A percentile compares a stretch with the other conserved stretches of the same genome.
Conservation (phyloP, 2,797 vertebrate genomes). For the Ficedula albicollis region DNA sequence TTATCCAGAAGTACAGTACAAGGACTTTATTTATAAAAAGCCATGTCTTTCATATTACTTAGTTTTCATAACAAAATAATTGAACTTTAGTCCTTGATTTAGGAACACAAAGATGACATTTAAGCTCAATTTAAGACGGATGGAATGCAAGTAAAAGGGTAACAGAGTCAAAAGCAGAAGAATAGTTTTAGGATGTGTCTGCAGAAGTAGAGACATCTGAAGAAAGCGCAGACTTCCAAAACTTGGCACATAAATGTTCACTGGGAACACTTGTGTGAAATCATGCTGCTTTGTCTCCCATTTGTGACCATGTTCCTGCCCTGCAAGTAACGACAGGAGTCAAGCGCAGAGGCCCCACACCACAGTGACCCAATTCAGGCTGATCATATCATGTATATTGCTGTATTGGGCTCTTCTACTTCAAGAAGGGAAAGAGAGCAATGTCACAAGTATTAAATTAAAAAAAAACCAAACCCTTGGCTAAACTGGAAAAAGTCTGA, state of each 20-base stretch:
- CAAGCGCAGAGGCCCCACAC: not conserved
- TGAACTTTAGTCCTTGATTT: not conserved
- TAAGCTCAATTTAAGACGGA: not conserved
- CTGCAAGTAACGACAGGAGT: not conserved
- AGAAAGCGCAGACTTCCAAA: not conserved
- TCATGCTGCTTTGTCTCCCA: not conserved
- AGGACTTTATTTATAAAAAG: not conserved
- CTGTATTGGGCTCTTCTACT: not conserved
- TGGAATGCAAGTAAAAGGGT: not conserved
- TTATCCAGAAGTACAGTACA: not conserved
- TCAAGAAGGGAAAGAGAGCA: not conserved
- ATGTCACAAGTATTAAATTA: not conserved
- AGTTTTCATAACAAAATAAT: not conserved
- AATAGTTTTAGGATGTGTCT: not conserved
- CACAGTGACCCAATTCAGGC: not conserved
- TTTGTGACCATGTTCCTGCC: not conserved
- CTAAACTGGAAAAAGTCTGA: not conserved
- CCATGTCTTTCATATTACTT: not conserved
- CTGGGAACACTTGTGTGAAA: not conserved
- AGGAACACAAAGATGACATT: not conserved
- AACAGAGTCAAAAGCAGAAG: not conserved
- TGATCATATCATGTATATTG: not conserved
- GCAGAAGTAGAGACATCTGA: not conserved
- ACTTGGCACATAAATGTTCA: not conserved
- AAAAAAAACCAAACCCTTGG: not conserved